phyloP scores from a whole-genome alignment of 2,888 invertebrate species.

The Pollenia labialis region DNA sequence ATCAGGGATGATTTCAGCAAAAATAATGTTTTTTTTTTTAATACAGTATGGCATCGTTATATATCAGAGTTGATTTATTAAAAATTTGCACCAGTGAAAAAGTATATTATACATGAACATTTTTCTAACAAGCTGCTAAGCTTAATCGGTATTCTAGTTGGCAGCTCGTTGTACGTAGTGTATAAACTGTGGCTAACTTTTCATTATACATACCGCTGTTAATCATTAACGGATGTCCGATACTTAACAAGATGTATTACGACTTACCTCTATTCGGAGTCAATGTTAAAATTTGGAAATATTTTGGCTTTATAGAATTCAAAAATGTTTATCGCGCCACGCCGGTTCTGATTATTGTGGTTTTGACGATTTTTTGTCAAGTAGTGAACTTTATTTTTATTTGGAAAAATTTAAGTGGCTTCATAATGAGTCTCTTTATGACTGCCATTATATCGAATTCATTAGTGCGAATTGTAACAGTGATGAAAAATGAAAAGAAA shows the following conservation, averaged over 20 bases:
- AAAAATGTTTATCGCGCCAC: constrained; percentile 40
- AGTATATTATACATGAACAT: no score
- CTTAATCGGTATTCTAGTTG: no score
- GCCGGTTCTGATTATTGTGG: constrained; percentile 29
- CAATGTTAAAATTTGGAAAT: constrained; percentile 73
- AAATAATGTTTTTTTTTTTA: no score
- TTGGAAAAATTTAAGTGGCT: constrained; percentile 57
- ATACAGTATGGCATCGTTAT: no score
- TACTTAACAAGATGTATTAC: constrained; percentile 61
- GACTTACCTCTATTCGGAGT: constrained; percentile 68
- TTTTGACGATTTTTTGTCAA: constrained; percentile 59
- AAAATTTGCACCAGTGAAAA: no score
- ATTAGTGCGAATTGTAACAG: constrained; percentile 65
- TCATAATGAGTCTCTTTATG: constrained; percentile 73
- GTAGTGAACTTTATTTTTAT: constrained; percentile 54
- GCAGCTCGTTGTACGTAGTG: no score
- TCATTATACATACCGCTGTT: no score
- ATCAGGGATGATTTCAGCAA: no score
- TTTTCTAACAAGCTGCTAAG: no score
- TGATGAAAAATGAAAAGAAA: constrained; percentile 68
- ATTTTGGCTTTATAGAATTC: constrained; percentile 69
- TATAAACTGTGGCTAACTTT: no score
- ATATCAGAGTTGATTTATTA: no score
- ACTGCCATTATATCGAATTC: constrained; percentile 73
- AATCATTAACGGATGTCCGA: not conserved